Conservation (phyloP, 1,140 invertebrate genomes). For the Nomia melanderi region DNA sequence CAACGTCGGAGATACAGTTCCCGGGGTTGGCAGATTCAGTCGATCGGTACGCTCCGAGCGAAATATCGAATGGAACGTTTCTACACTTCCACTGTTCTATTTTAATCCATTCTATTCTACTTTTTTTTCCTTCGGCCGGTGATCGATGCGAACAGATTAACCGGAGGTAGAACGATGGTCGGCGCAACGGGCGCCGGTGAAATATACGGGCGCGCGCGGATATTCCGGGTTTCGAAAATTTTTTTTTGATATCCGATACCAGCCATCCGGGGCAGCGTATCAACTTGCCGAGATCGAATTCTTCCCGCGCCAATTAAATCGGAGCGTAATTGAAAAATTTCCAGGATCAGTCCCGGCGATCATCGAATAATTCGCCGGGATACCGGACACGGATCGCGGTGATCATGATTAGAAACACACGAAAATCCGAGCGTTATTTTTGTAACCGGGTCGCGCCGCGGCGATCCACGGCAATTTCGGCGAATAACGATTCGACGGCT, state of each 20-base stretch:
- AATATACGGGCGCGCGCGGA: background rate
- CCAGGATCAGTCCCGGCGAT: slow-evolving; percentile 8
- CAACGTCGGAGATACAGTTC: no score
- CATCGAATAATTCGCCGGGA: slow-evolving; percentile 17
- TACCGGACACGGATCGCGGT: background rate
- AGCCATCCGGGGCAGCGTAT: slow-evolving; percentile 32
- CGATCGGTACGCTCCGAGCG: background rate
- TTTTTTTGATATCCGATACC: slow-evolving; percentile 48
- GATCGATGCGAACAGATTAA: background rate
- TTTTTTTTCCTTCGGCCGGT: background rate
- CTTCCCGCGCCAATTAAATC: slow-evolving; percentile 54
- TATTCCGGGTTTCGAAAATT: slow-evolving; percentile 33
- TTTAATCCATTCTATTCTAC: background rate
- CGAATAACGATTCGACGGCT: no score
- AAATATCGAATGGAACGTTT: background rate
- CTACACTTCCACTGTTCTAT: background rate
- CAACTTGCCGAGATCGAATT: slow-evolving; percentile 42
- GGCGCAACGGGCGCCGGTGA: background rate
- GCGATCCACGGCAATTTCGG: no score
- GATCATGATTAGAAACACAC: background rate
- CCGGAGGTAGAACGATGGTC: background rate
- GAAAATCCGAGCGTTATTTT: background rate
- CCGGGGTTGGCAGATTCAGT: background rate
- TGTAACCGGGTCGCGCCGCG: no score
- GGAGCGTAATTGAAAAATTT: slow-evolving; percentile 59